Evolutionary conservation across 2,113 vertebrate genomes (phyloP).

Genomic region (Zosterops japonicus): DNA sequence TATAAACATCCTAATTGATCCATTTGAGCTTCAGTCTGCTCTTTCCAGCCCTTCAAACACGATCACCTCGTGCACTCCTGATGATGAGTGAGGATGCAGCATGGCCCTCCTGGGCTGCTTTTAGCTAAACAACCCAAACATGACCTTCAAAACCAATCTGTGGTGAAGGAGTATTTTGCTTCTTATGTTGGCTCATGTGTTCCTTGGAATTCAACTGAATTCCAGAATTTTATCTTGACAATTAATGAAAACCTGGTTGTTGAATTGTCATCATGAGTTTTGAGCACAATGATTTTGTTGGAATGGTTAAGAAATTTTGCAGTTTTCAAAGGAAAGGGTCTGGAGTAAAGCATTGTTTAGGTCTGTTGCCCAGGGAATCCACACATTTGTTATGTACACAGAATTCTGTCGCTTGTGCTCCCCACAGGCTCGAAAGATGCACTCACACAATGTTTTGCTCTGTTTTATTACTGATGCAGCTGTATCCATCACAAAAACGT

Average conservation of each 20-base stretch:
- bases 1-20: conserved; percentile 14
- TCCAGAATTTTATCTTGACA: neutral
- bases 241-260: neutral
- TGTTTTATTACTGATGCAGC: neutral
- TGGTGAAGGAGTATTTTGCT: neutral
- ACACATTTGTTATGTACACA: neutral
- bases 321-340: neutral
- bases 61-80: fast-evolving
- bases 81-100: neutral
- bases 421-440: neutral
- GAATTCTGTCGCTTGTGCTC: neutral
- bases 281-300: neutral
- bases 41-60: neutral
- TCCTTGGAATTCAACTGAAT: neutral
- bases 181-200: neutral
- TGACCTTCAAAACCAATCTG: neutral
- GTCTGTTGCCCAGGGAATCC: neutral
- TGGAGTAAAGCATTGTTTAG: neutral
- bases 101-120: fast-evolving
- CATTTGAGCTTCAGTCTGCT: neutral
- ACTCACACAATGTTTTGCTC: neutral
- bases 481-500: neutral
- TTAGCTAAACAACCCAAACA: neutral
- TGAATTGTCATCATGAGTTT: fast-evolving
- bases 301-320: neutral